Base-by-base conservation (phyloP, 1,140 invertebrate genomes). In the Holotrichia oblita region DNA sequence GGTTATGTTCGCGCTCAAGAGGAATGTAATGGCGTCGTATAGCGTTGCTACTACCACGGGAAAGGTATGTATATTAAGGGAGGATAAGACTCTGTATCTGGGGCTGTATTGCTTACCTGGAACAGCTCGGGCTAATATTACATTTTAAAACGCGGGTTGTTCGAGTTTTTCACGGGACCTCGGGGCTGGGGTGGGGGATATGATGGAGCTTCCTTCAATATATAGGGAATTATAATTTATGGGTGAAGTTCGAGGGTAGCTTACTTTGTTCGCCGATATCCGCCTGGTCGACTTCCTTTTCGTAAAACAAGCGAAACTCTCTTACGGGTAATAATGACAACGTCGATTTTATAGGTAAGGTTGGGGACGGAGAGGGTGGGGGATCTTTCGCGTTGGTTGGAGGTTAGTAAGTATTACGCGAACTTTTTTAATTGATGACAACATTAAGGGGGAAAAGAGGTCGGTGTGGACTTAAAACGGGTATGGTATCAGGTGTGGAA, bases 191-290 rank as follows among this genome's bases (percentile, higher is more conserved):
- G n/a, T n/a, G n/a, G n/a, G 7, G 27, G 27, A 4, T 34, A 48
- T 48, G 44, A 48, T 48, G 44, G 44, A 48, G 44, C 27, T 34
- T 34, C 10, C 44, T 17, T 48, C 44, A 48, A 48, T 48, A n/a
- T n/a, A 48, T 48, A 17, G n/a, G 7, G 44, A 48, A 48, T 48
- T 48, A 48, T 48, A 48, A 48, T 48, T 48, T 48, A 48, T 48
- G 44, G n/a, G 44, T 6, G 10, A 17, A 48, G 44, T 48, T 48
- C n/a, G 10, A 10, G n/a, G 7, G 44, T 8, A 17, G 27, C 27
- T 34, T 17, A 17, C 2, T 48, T 48, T 48, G 44, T 48, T 48
- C n/a, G 44, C 10, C 44, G n/a, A 48, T 48, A 14, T 48, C 10
- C 10, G n/a, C 10, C 10, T 17, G 44, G 44, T 2, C n/a, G n/a